Evolutionary conservation across 2,888 invertebrate genomes (phyloP), one percentile per base, ranked within the genome.

Genomic region (Buathra laborator): DNA sequence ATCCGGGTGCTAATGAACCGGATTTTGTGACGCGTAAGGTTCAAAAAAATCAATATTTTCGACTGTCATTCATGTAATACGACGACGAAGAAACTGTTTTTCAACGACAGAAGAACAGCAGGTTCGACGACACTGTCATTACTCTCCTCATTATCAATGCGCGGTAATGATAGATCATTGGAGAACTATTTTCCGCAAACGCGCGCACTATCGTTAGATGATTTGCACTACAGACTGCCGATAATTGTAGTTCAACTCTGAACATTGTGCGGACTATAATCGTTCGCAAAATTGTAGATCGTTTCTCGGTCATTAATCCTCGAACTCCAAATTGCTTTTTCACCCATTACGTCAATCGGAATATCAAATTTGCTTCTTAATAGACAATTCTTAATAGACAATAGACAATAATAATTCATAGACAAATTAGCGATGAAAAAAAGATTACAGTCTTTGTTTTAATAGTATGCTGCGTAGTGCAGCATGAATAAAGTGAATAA

Each of bases 11-110:
- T 24, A 89, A 88, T 66, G 93, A 93, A 66, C 93, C 93, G 43
- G 91, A 93, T 81, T 93, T 93, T 71, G 87, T 89, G 1, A 94
- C 89, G 71, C 94, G 93, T 94, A 92, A 94, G 94, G 53, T 64
- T 78, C 14, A 43, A 32, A 46, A 70, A 46, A 67, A 14, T 53
- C 10, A 62, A 53, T 32, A 12, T 1, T n/a, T 2, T 9, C 12
- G 51, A 62, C n/a, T 53, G 10, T 70, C 1, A 12, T 10, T 24
- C 44, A 24, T 51, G 14, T 46, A 37, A 9, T 3, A 14, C 14
- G 19, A 24, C 43, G 59, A 16, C 16, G 46, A 62, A 68, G 24
- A 12, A 62, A 74, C 53, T 67, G 3, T 14, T 32, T 72, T 72
- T 32, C 62, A 5, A 29, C 62, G 32, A 12, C 37, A n/a, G n/a